Conservation (phyloP, 2,797 vertebrate species). For the Microctenopoma stevenorrisi region DNA sequence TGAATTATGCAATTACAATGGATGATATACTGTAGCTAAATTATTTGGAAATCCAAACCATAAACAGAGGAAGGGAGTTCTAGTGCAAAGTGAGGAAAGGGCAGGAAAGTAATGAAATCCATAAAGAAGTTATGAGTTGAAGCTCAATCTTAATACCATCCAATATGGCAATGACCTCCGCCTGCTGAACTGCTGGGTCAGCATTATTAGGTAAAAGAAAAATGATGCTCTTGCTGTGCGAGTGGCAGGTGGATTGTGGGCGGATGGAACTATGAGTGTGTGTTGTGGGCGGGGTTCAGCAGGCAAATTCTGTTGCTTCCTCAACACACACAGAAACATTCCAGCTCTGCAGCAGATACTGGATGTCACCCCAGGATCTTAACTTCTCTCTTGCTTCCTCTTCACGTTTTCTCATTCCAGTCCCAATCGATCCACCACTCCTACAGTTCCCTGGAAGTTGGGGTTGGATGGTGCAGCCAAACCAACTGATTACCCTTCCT, state of each 20-base stretch:
- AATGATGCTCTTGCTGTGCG: conserved; percentile 15
- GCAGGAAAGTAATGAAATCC: conserved; percentile 56
- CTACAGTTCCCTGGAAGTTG: conserved; percentile 19
- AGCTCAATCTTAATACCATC: conserved; percentile 49
- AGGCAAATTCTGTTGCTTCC: conserved; percentile 22
- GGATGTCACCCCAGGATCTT: conserved; percentile 9
- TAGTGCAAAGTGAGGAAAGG: conserved; percentile 19
- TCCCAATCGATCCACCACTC: conserved; percentile 38
- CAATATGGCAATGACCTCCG: conserved; percentile 45
- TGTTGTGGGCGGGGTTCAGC: conserved; percentile 13
- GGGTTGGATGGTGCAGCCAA: conserved; percentile 22
- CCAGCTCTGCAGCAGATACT: conserved; percentile 7
- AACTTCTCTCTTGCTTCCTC: conserved; percentile 21
- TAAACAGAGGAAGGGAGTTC: conserved; percentile 14
- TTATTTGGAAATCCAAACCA: conserved; percentile 19
- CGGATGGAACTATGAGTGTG: conserved; percentile 13
- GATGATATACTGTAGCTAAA: not conserved
- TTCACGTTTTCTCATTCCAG: conserved; percentile 43
- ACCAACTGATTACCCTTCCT: conserved; percentile 7
- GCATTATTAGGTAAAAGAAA: conserved; percentile 47
- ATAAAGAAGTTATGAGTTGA: conserved; percentile 52
- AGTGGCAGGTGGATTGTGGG: conserved; percentile 19
- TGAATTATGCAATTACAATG: conserved; percentile 35
- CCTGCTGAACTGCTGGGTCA: conserved; percentile 49
- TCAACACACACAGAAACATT: not conserved